Percentiles rank a stretch among this genome's conserved stretches.
Conservation (phyloP, 2,888 invertebrate genomes). For the Sinohyriopsis cumingii region DNA sequence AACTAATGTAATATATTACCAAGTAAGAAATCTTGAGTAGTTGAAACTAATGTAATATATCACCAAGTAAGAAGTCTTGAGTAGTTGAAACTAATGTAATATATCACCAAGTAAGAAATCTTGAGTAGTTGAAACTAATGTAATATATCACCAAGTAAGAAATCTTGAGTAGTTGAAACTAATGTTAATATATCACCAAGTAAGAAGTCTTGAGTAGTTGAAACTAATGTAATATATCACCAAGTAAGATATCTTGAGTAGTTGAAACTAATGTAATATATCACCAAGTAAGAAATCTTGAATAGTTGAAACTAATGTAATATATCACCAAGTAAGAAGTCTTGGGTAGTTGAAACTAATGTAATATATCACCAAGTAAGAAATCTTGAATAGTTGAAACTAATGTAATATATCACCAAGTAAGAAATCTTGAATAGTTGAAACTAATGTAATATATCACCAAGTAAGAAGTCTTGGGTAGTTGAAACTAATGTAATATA, state of each 20-base stretch:
- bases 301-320: no score
- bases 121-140: no score
- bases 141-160: slow-evolving; percentile 42
- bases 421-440: slow-evolving; percentile 18
- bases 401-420: slow-evolving; percentile 30
- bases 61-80: slow-evolving; percentile 39
- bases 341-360: no score
- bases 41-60: slow-evolving; percentile 1
- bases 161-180: no score
- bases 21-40: slow-evolving; percentile 32
- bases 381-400: no score
- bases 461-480: slow-evolving; percentile 35
- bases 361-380: slow-evolving; percentile 42
- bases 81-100: no score
- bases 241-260: slow-evolving; percentile 35
- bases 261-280: slow-evolving; percentile 1
- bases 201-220: slow-evolving; percentile 18
- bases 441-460: slow-evolving; percentile 10
- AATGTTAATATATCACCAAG: slow-evolving; percentile 30
- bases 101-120: slow-evolving; percentile 42
- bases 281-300: slow-evolving; percentile 39
- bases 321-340: slow-evolving; percentile 42
- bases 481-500: slow-evolving; percentile 1
- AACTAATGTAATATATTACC: slow-evolving; percentile 15
- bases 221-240: slow-evolving; percentile 10